Evolutionary conservation across 1,140 invertebrate genomes (phyloP).

Genomic region (Bombus ignitus): DNA sequence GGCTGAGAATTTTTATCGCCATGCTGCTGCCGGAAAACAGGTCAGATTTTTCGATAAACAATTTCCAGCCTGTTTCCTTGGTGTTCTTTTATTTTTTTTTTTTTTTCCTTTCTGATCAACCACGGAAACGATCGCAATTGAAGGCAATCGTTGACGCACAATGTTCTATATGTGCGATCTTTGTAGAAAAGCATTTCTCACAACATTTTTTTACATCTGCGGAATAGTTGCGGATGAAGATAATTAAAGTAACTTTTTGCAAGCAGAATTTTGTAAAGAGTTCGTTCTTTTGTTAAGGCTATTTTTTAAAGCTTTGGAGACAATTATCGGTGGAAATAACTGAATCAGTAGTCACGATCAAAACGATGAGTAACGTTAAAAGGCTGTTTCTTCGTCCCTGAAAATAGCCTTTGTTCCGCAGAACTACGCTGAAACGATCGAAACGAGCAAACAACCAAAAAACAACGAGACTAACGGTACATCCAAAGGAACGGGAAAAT

Average conservation of each 20-base stretch:
- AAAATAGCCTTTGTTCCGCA: neutral
- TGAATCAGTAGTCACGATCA: neutral
- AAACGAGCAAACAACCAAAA: neutral
- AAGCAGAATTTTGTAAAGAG: no score
- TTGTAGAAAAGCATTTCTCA: no score
- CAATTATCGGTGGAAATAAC: no score
- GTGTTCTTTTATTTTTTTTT: neutral
- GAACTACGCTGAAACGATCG: neutral
- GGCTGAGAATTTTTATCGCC: slow-evolving; percentile 13
- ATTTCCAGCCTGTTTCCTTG: neutral
- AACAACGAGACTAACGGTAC: neutral
- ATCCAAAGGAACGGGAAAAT: neutral
- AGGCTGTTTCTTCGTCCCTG: neutral
- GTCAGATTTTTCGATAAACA: slow-evolving; percentile 25
- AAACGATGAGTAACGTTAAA: neutral
- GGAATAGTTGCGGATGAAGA: no score
- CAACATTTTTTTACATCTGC: no score
- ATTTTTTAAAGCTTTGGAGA: no score
- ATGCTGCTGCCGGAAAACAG: neutral
- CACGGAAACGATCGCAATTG: neutral
- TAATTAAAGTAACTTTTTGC: no score
- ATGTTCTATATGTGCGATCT: no score
- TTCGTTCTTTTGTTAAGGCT: no score
- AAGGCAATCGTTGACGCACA: neutral
- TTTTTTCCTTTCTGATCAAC: neutral